A percentile compares a stretch with the other conserved stretches of the same genome.
These are phyloP conservation scores for Ganaspis sp. DNA, from an alignment of 1,140 invertebrate genomes.

Conservation along the genomic window DNA sequence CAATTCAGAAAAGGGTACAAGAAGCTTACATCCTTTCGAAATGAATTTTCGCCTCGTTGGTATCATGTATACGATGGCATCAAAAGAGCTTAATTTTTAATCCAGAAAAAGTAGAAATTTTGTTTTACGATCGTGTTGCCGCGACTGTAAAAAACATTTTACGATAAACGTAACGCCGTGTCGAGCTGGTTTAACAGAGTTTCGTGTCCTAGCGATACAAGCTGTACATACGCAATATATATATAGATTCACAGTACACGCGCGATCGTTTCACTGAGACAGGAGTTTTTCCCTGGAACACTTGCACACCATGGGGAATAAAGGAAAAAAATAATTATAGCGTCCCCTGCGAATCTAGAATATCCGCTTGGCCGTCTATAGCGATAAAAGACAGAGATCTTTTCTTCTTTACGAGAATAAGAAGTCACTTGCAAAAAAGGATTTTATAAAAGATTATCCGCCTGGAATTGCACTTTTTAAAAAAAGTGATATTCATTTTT, in stretches of 20 bases:
- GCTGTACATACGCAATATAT: constrained; percentile 5
- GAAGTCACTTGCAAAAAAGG: background rate
- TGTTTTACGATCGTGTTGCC: constrained; percentile 30
- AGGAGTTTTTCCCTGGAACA: background rate
- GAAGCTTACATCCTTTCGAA: constrained; percentile 37
- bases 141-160: constrained; percentile 49
- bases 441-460: background rate
- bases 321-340: constrained; percentile 11
- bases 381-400: constrained; percentile 2
- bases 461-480: background rate
- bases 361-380: constrained; percentile 2
- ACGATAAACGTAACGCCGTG: constrained; percentile 49
- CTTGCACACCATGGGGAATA: background rate
- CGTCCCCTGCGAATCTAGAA: background rate
- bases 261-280: constrained; percentile 32
- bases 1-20: constrained; percentile 35
- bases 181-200: constrained; percentile 23
- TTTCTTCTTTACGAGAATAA: background rate
- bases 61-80: constrained; percentile 35
- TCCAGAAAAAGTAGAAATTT: constrained; percentile 2
- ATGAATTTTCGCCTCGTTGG: constrained; percentile 25
- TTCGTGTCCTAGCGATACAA: constrained; percentile 4
- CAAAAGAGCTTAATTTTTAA: constrained; percentile 44
- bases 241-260: constrained; percentile 21
- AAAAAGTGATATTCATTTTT: background rate